phyloP scores from a whole-genome alignment of 2,888 invertebrate genomes.

The Trichogramma evanescens region DNA sequence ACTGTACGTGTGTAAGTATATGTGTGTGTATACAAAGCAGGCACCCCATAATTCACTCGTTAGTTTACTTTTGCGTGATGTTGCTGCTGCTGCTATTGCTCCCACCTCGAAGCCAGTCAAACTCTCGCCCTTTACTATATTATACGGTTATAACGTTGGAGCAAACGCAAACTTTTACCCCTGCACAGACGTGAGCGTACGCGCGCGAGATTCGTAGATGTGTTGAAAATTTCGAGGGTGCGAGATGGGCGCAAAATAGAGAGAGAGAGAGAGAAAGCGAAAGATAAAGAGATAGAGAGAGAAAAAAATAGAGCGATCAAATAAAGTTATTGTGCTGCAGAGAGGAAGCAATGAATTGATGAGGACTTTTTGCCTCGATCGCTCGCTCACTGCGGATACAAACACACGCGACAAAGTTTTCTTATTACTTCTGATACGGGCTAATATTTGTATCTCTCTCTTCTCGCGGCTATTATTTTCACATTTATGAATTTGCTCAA shows the following conservation, averaged over 20 bases:
- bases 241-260: constrained; percentile 6
- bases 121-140: no score
- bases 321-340: constrained; percentile 11
- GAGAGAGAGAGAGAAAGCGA: constrained; percentile 19
- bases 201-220: constrained; percentile 23
- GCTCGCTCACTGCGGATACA: no score
- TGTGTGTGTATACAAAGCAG: constrained; percentile 27
- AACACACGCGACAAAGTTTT: no score
- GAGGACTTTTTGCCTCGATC: constrained; percentile 6
- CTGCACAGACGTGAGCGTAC: constrained; percentile 2
- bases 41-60: constrained; percentile 46
- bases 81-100: constrained; percentile 6
- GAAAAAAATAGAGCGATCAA: constrained; percentile 24
- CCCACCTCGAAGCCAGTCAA: neutral
- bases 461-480: no score
- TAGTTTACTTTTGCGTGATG: constrained; percentile 27
- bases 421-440: no score
- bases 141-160: neutral
- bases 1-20: constrained; percentile 18
- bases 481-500: no score
- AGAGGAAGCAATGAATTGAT: constrained; percentile 6
- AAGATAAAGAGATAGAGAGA: constrained; percentile 18
- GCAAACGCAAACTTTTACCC: constrained; percentile 2
- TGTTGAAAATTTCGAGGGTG: no score
- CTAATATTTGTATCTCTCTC: no score